phyloP scores from a whole-genome alignment of 2,888 invertebrate genomes.

The Ceriagrion tenellum region DNA sequence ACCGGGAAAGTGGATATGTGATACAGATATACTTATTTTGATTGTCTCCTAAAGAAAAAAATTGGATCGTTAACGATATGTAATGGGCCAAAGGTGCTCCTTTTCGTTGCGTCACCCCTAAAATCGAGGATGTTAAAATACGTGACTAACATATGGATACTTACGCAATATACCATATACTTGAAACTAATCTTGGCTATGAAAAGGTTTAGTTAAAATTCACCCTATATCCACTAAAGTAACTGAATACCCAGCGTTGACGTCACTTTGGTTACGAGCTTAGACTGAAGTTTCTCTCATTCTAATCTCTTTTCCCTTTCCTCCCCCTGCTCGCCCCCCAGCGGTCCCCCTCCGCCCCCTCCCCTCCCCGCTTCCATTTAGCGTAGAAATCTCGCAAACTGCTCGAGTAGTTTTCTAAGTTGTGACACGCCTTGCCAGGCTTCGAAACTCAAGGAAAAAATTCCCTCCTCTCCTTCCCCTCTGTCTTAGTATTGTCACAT shows the following conservation, averaged over 20 bases:
- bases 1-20: no score
- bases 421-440: slow-evolving; percentile 46
- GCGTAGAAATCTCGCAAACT: slow-evolving; percentile 47
- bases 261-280: neutral
- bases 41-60: no score
- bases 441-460: neutral
- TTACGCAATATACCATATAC: no score
- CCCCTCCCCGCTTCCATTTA: slow-evolving; percentile 26
- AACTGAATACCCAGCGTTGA: neutral
- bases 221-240: no score
- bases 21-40: no score
- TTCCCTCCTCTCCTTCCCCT: neutral
- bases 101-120: no score
- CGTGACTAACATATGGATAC: no score
- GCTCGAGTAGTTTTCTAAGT: slow-evolving; percentile 46
- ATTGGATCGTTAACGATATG: no score
- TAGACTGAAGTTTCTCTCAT: neutral
- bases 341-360: neutral
- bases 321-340: neutral
- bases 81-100: no score
- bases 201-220: no score
- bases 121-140: no score
- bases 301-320: neutral
- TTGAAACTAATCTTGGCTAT: no score
- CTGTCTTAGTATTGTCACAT: neutral